A percentile compares a stretch with the other conserved stretches of the same genome.
Conservation (phyloP, 2,888 invertebrate genomes). For the Iselma pallidipennis region DNA sequence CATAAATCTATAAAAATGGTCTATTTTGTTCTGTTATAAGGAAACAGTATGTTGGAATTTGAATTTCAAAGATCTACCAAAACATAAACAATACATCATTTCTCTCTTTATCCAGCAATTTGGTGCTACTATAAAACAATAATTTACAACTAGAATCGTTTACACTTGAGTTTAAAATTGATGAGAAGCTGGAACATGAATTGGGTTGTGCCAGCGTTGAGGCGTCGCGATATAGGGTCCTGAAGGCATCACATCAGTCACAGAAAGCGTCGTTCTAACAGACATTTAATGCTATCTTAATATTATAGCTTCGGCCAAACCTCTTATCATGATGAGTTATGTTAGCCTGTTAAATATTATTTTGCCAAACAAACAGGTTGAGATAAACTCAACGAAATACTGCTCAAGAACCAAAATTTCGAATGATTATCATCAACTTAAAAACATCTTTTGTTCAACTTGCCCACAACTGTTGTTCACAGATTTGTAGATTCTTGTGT, state of each 20-base stretch:
- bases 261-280: slow-evolving; percentile 17
- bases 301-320: slow-evolving; percentile 20
- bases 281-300: slow-evolving; percentile 22
- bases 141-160: not conserved
- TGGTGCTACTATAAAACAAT: not conserved
- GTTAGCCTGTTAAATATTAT: slow-evolving; percentile 13
- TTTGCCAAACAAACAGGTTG: not conserved
- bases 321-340: slow-evolving; percentile 19
- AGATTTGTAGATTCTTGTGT: too few species aligned
- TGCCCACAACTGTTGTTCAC: too few species aligned
- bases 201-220: not conserved
- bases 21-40: not conserved
- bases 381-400: too few species aligned
- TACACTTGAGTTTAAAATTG: not conserved
- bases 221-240: not conserved
- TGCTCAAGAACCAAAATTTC: too few species aligned
- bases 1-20: not conserved
- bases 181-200: not conserved
- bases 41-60: not conserved
- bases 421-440: too few species aligned
- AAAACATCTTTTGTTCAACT: too few species aligned
- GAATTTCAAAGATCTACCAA: not conserved
- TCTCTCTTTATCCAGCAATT: not conserved
- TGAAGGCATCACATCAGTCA: slow-evolving; percentile 24
- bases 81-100: not conserved